Base-by-base conservation (phyloP, 2,888 invertebrate species). In the Himalopsyche tibetana region DNA sequence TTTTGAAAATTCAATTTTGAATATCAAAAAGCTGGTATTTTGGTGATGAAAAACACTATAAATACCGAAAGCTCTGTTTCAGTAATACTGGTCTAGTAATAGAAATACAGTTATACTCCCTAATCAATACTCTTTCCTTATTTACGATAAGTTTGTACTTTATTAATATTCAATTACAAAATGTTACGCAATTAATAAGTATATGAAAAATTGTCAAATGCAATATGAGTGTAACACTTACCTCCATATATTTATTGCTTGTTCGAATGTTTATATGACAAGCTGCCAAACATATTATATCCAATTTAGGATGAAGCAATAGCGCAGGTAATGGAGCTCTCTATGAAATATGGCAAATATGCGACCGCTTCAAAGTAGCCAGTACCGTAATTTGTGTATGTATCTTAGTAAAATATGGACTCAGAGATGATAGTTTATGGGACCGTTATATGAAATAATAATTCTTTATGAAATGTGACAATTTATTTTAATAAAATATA, bases 181-280 rank as follows among this genome's bases (percentile, higher is more conserved):
- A 82, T 38, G 55, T 51, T 81, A 19, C 17, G 55, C 55, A 80
- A 80, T 84, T 84, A 84, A 84, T 84, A 84, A 84, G 84, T 80
- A 80, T 40, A 84, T 79, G 40, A 56, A 84, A 84, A 84, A 84
- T 40, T 82, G 42, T 42, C 51, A 11, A 82, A 69, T 38, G 38
- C 19, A 63, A 9, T 82, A 36, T 28, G 82, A 36, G 74, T 74
- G 79, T 51, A 45, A 51, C 81, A 81, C 81, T 81, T 45, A 51
- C 15, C n/a, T 45, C 74, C 51, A 80, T 28, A 51, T 80, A 84
- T 84, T 84, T 84, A 84, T 84, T 80, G 80, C 36, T 55, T 80
- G 84, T 80, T 55, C 38, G 55, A 17, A 40, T 45, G 74, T 79
- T 74, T 83, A 87, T 87, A 87, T 87, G 87, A 87, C 87, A 87